phyloP scores from a whole-genome alignment of 37 sponge, comb jelly and placozoan species.

The Spongilla lacustris region DNA sequence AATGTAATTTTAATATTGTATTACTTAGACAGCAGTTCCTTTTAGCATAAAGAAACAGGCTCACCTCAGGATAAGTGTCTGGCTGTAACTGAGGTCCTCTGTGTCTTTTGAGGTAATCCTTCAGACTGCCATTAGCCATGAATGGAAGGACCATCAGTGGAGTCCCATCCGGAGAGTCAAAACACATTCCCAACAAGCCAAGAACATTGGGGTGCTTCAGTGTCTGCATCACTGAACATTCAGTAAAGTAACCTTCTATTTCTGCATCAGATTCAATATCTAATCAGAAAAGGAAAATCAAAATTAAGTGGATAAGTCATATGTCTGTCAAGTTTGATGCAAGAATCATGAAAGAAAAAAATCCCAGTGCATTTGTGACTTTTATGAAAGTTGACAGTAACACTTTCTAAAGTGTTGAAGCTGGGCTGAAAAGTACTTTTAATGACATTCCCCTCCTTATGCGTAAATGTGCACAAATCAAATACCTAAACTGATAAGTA shows the following conservation, averaged over 20 bases:
- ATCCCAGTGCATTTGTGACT: too few species aligned
- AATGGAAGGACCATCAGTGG: constrained; percentile 32
- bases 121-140: constrained; percentile 31
- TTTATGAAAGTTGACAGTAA: too few species aligned
- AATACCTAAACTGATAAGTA: too few species aligned
- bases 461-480: too few species aligned
- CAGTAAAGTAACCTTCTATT: constrained; percentile 3
- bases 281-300: not conserved
- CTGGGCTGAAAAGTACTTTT: too few species aligned
- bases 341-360: too few species aligned
- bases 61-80: not conserved
- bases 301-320: not conserved
- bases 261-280: not conserved
- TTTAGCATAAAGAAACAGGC: not conserved
- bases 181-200: constrained; percentile 22
- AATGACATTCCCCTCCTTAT: too few species aligned
- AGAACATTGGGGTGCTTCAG: constrained; percentile 33
- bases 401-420: too few species aligned
- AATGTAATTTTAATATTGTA: too few species aligned
- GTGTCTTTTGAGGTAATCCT: constrained; percentile 4
- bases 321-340: too few species aligned
- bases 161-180: constrained; percentile 18
- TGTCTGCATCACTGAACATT: constrained; percentile 7
- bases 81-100: not conserved
- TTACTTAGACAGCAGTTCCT: too few species aligned